Base-by-base conservation (phyloP, 2,113 vertebrate genomes). In the Malaclemys terrapin region DNA sequence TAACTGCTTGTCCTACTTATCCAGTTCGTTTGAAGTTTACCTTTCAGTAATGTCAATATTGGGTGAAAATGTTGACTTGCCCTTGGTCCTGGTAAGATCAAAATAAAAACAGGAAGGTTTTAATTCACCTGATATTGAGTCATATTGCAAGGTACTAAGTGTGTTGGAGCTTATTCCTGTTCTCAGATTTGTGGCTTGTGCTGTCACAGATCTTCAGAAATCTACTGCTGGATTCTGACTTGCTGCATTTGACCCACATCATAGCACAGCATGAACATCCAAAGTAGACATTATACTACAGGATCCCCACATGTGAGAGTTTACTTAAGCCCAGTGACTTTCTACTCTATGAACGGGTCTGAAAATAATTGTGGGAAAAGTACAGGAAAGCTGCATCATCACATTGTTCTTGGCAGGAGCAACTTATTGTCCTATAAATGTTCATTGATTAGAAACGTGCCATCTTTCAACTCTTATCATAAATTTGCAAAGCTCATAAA, bases 291-390 rank as follows among this genome's bases (percentile, higher is more conserved):
- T 62, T 49, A 47, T 62, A n/a, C 38, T 90, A 31, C 3, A 90
- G 38, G n/a, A 65, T 19, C 47, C 25, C 56, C n/a, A 91, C 49
- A 76, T 22, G 54, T 35, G 90, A 91, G 50, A 85, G 8, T 25
- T 25, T 49, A 75, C 80, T 95, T 84, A 83, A 89, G 88, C 92
- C 84, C 42, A 85, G 84, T 89, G 84, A 19, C 20, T 87, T 85
- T 82, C 38, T 79, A 11, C 8, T n/a, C 29, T 86, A 53, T 87
- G 35, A 57, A 87, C 45, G 84, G 80, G 53, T 8, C 76, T 85
- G 49, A 29, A 80, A 75, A 65, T 50, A 88, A 11, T 69, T 86
- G 17, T 84, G 22, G 49, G 38, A 87, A 82, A 72, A 56, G 11
- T 80, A 78, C 56, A 85, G 85, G 69, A 81, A 87, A 56, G 35